Conservation (phyloP, 2,797 vertebrate genomes). For the Benthosema pterotum region DNA sequence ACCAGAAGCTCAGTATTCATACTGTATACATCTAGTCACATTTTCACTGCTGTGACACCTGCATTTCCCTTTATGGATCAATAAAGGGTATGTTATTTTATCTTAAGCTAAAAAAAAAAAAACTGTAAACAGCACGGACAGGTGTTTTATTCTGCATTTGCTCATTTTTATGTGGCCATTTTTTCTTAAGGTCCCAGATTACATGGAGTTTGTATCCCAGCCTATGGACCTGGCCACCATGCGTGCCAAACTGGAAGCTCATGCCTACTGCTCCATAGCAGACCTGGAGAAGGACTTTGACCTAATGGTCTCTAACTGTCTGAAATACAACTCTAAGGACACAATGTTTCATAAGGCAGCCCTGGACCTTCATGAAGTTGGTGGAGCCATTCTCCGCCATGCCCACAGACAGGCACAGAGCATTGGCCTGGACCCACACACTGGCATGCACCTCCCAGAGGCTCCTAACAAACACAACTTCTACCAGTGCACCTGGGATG, state of each 20-base stretch:
- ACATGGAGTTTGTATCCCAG: conserved; percentile 96
- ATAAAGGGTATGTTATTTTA: no score
- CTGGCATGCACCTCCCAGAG: conserved; percentile 92
- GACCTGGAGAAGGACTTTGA: conserved; percentile 97
- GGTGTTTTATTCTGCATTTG: conserved; percentile 4
- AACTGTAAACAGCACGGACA: background rate
- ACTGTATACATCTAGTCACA: no score
- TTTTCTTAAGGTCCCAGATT: conserved; percentile 93
- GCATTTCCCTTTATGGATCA: no score
- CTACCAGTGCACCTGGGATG: conserved; percentile 94
- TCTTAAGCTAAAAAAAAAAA: conserved; percentile 17
- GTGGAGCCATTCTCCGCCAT: conserved; percentile 91
- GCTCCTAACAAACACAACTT: conserved; percentile 88
- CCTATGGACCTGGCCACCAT: conserved; percentile 99
- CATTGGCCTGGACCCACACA: conserved; percentile 89
- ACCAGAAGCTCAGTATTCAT: no score
- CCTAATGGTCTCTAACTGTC: conserved; percentile 98
- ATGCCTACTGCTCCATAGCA: conserved; percentile 89
- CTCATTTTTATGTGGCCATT: conserved; percentile 33
- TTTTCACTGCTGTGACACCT: no score
- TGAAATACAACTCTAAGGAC: conserved; percentile 98
- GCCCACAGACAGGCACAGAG: conserved; percentile 91
- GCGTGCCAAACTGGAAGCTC: conserved; percentile 93
- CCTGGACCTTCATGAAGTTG: conserved; percentile 90
- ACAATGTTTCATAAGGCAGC: conserved; percentile 97